A percentile compares a stretch with the other conserved stretches of the same genome.
phyloP scores from a whole-genome alignment of 1,140 invertebrate genomes.

The Cephus cinctus region DNA sequence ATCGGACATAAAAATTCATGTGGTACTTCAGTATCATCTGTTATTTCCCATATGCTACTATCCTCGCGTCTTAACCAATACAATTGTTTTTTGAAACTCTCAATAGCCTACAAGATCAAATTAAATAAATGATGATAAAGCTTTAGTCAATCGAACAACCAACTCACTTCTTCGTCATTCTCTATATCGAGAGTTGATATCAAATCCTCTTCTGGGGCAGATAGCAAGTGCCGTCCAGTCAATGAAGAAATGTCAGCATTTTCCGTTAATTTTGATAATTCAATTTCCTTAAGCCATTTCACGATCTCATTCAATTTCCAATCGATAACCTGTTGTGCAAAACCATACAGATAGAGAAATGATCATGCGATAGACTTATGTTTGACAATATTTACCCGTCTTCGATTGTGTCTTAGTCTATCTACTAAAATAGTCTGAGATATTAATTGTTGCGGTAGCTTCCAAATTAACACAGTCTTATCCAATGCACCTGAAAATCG shows the following conservation, averaged over 20 bases:
- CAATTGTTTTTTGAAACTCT: constrained; percentile 47
- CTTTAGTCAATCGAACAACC: constrained; percentile 24
- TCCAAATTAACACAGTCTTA: constrained; percentile 60
- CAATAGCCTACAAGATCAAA: constrained; percentile 25
- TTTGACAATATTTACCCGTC: constrained; percentile 30
- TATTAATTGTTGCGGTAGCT: constrained; percentile 58
- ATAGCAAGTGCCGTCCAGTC: constrained; percentile 62
- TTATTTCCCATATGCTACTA: constrained; percentile 18
- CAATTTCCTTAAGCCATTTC: constrained; percentile 64
- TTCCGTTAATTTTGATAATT: constrained; percentile 54
- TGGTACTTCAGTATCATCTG: constrained; percentile 52
- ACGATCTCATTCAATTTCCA: constrained; percentile 65
- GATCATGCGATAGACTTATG: constrained; percentile 5
- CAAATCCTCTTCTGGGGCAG: constrained; percentile 57
- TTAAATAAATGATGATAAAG: constrained; percentile 16
- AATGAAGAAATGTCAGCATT: constrained; percentile 55
- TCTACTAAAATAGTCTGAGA: constrained; percentile 44
- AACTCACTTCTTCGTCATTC: constrained; percentile 33
- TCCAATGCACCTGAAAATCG: constrained; percentile 52
- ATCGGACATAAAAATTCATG: constrained; percentile 80
- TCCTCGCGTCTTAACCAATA: constrained; percentile 58
- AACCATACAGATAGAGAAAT: constrained; percentile 8
- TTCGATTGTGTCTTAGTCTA: constrained; percentile 37
- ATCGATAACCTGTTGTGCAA: constrained; percentile 40
- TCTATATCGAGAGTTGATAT: constrained; percentile 55